Conservation (phyloP, 2,113 vertebrate genomes). For the Camelus dromedarius region DNA sequence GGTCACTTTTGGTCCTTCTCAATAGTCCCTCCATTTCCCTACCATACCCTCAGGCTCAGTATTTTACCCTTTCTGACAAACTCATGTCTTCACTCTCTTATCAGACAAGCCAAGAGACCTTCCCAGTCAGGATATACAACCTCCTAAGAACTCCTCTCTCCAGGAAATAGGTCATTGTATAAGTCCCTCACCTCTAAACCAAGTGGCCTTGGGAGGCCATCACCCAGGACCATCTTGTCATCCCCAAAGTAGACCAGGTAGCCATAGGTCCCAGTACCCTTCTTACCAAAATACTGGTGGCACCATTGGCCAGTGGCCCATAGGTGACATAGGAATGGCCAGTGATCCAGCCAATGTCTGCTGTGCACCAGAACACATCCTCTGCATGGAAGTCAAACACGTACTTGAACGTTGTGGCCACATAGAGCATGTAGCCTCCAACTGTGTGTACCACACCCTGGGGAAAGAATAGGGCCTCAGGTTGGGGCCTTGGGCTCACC, state of each 20-base stretch:
- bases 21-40: neutral
- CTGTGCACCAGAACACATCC: constrained; percentile 99
- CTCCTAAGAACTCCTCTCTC: neutral
- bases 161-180: neutral
- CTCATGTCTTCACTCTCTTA: constrained; percentile 17
- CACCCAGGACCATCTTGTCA: constrained; percentile 49
- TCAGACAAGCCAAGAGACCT: constrained; percentile 46
- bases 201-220: constrained; percentile 8
- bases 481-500: neutral
- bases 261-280: neutral
- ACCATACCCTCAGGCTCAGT: neutral
- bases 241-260: neutral
- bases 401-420: constrained; percentile 95
- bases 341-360: constrained; percentile 98
- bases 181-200: constrained; percentile 5
- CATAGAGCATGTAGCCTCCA: constrained; percentile 97
- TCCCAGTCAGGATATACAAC: neutral
- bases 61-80: constrained; percentile 57
- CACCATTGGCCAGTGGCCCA: constrained; percentile 96
- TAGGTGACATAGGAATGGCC: constrained; percentile 98
- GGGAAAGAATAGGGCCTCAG: constrained; percentile 57
- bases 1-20: constrained; percentile 56
- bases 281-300: constrained; percentile 95
- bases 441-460: constrained; percentile 96
- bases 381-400: constrained; percentile 96